Base-by-base conservation (phyloP, 2,797 vertebrate species). In the Sebastes cheni region DNA sequence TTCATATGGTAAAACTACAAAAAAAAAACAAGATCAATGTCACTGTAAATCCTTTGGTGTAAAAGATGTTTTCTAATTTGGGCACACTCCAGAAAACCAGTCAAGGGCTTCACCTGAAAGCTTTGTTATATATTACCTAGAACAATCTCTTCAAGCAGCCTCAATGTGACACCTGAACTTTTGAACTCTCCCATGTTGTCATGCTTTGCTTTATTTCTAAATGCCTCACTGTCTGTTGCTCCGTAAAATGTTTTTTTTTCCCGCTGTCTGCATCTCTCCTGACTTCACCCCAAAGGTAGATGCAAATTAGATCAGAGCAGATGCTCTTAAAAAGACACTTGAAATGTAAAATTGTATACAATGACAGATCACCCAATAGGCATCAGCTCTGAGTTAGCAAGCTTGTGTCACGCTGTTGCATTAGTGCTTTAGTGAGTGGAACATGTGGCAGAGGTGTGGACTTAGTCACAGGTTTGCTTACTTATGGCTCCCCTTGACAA, bases 161-260 rank as follows among this genome's bases (percentile, higher is more conserved):
- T 25, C 68, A 34, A 8, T n/a, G 66, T 52, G 75, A 78, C 79
- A 74, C 68, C 54, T 87, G 46, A 67, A 86, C 81, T 67, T 75
- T 60, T 71, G 39, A 83, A 68, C 77, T 23, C 22, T 1, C 12
- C 10, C 27, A 1, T 11, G 69, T 77, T 71, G 64, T 72, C 67
- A 61, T 11, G 54, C 71, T 71, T 22, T 52, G 30, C 60, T 66
- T 65, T 50, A 61, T 39, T 67, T 77, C 60, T 42, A 39, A 71
- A 56, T 11, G 30, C 34, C 42, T 73, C n/a, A 1, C 25, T 25
- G 67, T 6, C 58, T 56, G 50, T 11, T 67, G 46, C 65, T 59
- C 34, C 32, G 65, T 64, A 27, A 69, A 69, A 50, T 27, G 20
- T 55, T 58, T 61, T 20, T 61, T 20, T 32, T 54, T 50, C 61